These are phyloP conservation scores for Arctia plantaginis DNA, from an alignment of 2,888 invertebrate genomes.

Conservation along the genomic window DNA sequence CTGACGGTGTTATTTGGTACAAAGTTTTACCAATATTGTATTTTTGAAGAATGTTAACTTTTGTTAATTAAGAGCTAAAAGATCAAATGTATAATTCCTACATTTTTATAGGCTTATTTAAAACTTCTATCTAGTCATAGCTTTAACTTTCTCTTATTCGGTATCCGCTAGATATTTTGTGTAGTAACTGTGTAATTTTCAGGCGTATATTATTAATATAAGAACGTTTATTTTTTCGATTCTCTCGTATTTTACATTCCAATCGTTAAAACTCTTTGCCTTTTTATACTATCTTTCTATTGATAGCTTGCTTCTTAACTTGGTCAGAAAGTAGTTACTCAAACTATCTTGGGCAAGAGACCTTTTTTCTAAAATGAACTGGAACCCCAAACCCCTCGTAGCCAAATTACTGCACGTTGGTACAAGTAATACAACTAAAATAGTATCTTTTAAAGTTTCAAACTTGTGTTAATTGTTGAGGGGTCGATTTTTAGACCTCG, in stretches of 20 bases:
- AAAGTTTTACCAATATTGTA: not conserved
- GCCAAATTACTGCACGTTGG: too few relatives aligned
- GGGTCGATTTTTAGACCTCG: too few relatives aligned
- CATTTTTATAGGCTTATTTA: conserved; percentile 50
- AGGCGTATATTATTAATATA: conserved; percentile 47
- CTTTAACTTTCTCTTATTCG: conserved; percentile 47
- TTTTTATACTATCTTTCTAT: conserved; percentile 45
- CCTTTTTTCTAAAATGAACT: too few relatives aligned
- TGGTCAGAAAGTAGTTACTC: conserved; percentile 39
- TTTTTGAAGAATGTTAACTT: not conserved
- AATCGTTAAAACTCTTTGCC: conserved; percentile 40
- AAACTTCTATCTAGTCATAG: conserved; percentile 56
- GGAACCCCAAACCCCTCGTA: too few relatives aligned
- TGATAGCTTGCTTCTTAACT: conserved; percentile 49
- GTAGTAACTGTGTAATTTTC: conserved; percentile 51
- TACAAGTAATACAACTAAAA: too few relatives aligned
- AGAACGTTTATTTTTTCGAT: conserved; percentile 57
- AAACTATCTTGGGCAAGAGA: too few relatives aligned
- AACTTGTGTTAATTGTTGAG: too few relatives aligned
- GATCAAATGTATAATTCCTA: conserved; percentile 31
- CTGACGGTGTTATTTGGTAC: not conserved
- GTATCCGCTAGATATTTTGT: conserved; percentile 49
- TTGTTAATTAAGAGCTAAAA: conserved; percentile 4
- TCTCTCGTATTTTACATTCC: conserved; percentile 62
- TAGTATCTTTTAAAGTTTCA: too few relatives aligned